phyloP scores from a whole-genome alignment of 2,113 vertebrate species.

The Benitochromis conjunctus region DNA sequence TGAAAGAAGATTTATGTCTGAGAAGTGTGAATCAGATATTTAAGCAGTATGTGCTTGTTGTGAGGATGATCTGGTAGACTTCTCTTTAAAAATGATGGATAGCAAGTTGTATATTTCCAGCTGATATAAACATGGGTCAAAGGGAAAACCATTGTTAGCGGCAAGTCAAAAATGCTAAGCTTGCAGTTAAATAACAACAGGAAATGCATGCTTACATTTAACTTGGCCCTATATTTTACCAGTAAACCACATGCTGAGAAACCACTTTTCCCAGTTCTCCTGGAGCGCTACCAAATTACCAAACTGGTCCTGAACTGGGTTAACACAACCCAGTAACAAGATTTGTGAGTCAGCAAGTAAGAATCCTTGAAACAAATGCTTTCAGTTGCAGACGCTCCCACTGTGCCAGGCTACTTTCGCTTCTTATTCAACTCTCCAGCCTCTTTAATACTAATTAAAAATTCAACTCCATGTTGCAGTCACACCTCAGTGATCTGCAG shows the following conservation, averaged over 20 bases:
- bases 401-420: not conserved
- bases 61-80: not conserved
- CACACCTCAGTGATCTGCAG: not conserved
- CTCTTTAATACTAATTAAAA: not conserved
- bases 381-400: not conserved
- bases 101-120: not conserved
- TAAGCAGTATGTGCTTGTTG: not conserved
- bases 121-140: not conserved
- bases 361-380: not conserved
- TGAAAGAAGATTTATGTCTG: conserved; percentile 4
- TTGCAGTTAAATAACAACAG: not conserved
- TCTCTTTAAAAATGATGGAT: not conserved
- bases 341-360: not conserved
- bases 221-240: not conserved
- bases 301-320: not conserved
- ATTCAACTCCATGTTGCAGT: not conserved
- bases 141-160: not conserved
- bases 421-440: not conserved
- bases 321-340: not conserved
- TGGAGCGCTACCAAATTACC: not conserved
- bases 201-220: not conserved
- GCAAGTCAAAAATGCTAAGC: not conserved
- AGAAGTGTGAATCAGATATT: not conserved
- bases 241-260: not conserved
- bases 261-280: not conserved